Percentiles rank a stretch among this genome's conserved stretches.
phyloP scores from a whole-genome alignment of 2,113 vertebrate genomes.

The Indicator indicator region DNA sequence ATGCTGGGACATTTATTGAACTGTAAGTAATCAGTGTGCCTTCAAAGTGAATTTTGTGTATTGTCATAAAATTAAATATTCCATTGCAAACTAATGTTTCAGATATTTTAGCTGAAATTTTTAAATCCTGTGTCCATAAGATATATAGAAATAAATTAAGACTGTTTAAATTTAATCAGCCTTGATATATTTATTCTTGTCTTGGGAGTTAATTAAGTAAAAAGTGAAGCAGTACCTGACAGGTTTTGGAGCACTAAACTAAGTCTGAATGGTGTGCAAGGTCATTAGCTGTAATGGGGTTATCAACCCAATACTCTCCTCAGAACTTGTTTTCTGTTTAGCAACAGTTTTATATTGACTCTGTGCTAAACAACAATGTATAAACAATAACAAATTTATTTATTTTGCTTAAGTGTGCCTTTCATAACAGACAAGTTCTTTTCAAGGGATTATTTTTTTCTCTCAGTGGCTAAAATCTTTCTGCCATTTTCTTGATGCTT shows the following conservation, averaged over 20 bases:
- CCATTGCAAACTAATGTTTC: background rate
- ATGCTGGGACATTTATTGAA: background rate
- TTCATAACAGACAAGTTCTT: background rate
- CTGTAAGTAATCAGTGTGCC: background rate
- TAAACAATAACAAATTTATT: background rate
- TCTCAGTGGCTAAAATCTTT: background rate
- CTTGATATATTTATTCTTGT: background rate
- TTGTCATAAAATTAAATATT: background rate
- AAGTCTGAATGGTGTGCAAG: background rate
- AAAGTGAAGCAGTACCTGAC: background rate
- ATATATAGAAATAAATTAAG: background rate
- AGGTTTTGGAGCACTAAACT: background rate
- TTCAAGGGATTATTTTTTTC: background rate
- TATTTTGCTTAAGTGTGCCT: background rate
- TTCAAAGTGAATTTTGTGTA: background rate
- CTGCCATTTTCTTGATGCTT: background rate
- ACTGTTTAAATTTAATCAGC: background rate
- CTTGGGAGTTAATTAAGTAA: background rate
- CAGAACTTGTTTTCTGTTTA: conserved; percentile 2
- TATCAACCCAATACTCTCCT: background rate
- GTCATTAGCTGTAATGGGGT: background rate
- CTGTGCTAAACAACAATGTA: background rate
- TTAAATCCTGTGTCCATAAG: background rate
- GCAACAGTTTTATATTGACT: background rate
- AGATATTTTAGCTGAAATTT: background rate